phyloP scores from a whole-genome alignment of 2,888 invertebrate genomes.

The Melieria omissa region DNA sequence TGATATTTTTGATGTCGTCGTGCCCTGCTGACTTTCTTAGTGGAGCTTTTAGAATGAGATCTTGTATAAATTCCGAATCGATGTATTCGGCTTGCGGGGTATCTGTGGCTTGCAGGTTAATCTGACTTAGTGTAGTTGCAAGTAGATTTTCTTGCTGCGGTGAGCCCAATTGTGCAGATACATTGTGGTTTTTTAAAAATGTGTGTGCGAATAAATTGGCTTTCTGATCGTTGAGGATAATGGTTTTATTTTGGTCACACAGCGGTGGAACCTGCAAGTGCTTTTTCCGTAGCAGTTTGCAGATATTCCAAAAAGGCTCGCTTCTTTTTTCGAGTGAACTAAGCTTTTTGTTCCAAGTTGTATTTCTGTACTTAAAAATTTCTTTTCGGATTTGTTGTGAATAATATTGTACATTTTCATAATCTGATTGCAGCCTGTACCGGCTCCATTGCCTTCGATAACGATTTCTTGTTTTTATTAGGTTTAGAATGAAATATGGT shows the following conservation, averaged over 20 bases:
- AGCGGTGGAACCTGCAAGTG: constrained; percentile 3
- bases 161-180: constrained; percentile 2
- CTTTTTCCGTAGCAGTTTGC: constrained; percentile 16
- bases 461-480: constrained; percentile 11
- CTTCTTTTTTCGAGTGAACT: constrained; percentile 14
- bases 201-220: constrained; percentile 11
- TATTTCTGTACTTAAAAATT: constrained; percentile 9
- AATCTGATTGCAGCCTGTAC: constrained; percentile 20
- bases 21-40: constrained; percentile 20
- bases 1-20: constrained; percentile 24
- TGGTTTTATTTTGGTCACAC: constrained; percentile 1
- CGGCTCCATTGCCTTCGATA: constrained; percentile 13
- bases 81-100: constrained; percentile 13
- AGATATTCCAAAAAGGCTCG: constrained; percentile 20
- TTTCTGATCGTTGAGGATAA: constrained; percentile 9
- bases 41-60: constrained; percentile 8
- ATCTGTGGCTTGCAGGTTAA: neutral
- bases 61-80: neutral
- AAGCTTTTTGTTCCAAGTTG: constrained; percentile 22
- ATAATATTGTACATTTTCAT: constrained; percentile 3
- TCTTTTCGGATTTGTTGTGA: constrained; percentile 6
- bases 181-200: constrained; percentile 18
- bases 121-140: neutral
- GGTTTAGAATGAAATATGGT: neutral
- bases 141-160: neutral